These are phyloP conservation scores for Cirrhinus mrigala DNA, from an alignment of 2,797 vertebrate species.

Conservation along the genomic window DNA sequence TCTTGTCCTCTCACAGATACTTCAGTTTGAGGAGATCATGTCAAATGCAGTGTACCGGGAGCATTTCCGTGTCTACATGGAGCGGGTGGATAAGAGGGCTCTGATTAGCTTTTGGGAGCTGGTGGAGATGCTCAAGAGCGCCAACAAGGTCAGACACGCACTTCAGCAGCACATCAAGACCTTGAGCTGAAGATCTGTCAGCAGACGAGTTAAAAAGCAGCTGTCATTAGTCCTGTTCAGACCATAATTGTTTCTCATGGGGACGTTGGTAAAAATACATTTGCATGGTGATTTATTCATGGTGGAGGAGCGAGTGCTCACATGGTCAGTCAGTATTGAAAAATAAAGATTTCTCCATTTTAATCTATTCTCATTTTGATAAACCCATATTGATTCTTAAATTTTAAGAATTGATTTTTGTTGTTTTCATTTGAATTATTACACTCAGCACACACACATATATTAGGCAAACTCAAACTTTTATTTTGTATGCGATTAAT, in stretches of 20 bases:
- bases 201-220: not conserved
- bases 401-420: not conserved
- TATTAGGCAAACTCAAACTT: no score
- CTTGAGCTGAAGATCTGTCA: not conserved
- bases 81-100: conserved; percentile 90
- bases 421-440: no score
- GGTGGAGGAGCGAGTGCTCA: not conserved
- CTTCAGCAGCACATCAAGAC: not conserved
- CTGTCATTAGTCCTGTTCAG: not conserved
- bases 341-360: not conserved
- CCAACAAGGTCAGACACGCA: conserved; percentile 87
- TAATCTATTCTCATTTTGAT: not conserved
- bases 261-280: not conserved
- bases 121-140: conserved; percentile 91
- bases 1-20: conserved; percentile 80
- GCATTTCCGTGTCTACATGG: conserved; percentile 93
- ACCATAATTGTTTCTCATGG: not conserved
- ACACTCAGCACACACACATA: no score
- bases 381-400: not conserved
- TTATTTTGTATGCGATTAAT: no score
- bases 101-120: conserved; percentile 95
- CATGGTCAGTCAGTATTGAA: not conserved
- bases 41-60: conserved; percentile 86
- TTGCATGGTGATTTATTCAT: not conserved
- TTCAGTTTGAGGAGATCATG: conserved; percentile 97